Evolutionary conservation across 1,140 invertebrate species (phyloP).

Genomic region (Akabosia matsudoensis): DNA sequence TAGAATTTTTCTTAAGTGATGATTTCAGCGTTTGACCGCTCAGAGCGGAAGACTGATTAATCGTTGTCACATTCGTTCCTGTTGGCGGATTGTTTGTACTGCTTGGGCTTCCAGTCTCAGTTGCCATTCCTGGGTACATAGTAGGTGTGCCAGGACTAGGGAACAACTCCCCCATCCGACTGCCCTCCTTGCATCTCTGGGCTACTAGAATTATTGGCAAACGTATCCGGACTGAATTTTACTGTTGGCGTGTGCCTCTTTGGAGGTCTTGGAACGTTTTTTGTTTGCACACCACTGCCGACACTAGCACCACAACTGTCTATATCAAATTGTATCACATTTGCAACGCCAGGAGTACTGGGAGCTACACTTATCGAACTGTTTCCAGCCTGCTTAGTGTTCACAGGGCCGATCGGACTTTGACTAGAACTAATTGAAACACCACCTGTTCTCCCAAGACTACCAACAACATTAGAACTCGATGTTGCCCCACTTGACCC

Average conservation of each 20-base stretch:
- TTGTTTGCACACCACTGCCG: not conserved
- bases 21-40: conserved; percentile 17
- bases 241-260: conserved; percentile 23
- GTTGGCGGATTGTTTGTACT: conserved; percentile 13
- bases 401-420: not conserved
- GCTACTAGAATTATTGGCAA: not conserved
- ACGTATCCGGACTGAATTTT: conserved; percentile 28
- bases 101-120: not conserved
- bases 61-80: conserved; percentile 17
- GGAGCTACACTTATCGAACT: not conserved
- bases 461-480: not conserved
- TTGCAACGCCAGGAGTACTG: not conserved
- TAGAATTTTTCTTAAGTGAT: conserved; percentile 26
- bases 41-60: not conserved
- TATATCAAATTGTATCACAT: conserved; percentile 34
- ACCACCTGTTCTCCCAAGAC: conserved; percentile 11
- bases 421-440: not conserved
- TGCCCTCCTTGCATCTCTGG: not conserved
- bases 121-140: not conserved
- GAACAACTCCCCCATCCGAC: not conserved
- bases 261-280: conserved; percentile 10
- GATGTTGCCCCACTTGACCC: not conserved
- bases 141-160: not conserved
- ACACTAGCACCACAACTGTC: conserved; percentile 2
- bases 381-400: not conserved